Conservation (phyloP, 2,113 vertebrate genomes). For the Misgurnus anguillicaudatus region DNA sequence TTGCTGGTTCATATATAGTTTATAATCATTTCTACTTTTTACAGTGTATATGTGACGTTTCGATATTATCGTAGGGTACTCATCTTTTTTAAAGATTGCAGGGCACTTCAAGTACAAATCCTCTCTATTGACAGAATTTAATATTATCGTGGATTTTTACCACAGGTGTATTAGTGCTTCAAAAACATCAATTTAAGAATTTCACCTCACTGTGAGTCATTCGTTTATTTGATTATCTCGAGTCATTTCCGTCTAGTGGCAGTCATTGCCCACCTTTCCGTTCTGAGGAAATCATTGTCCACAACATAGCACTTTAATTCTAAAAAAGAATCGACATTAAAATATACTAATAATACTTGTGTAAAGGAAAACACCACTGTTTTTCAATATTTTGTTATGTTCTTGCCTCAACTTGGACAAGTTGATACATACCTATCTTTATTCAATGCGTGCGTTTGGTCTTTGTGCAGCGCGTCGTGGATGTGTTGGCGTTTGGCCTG, state of each 20-base stretch:
- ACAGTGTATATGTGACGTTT: constrained; percentile 41
- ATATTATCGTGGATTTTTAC: constrained; percentile 44
- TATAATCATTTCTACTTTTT: constrained; percentile 31
- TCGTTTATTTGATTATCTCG: constrained; percentile 41
- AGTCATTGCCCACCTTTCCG: not conserved
- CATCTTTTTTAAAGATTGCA: constrained; percentile 42
- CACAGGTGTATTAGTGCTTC: constrained; percentile 35
- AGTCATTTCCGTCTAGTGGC: constrained; percentile 31
- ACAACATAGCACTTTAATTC: constrained; percentile 55
- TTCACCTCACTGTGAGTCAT: constrained; percentile 55
- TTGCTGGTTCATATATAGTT: constrained; percentile 32
- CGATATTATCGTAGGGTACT: constrained; percentile 46
- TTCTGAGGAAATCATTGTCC: constrained; percentile 24
- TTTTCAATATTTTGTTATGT: too few relatives aligned
- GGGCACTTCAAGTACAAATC: constrained; percentile 45
- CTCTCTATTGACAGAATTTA: constrained; percentile 50
- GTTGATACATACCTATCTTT: too few relatives aligned
- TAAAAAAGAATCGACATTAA: constrained; percentile 13
- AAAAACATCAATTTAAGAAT: constrained; percentile 27
- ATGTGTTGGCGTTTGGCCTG: too few relatives aligned
- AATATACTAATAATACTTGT: not conserved
- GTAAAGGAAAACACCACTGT: not conserved
- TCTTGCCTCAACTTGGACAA: too few relatives aligned
- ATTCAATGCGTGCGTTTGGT: too few relatives aligned
- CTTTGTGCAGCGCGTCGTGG: too few relatives aligned